Percentiles rank a stretch among this genome's conserved stretches.
phyloP scores from a whole-genome alignment of 1,140 invertebrate species.

The Pseudomyrmex cubaensis region DNA sequence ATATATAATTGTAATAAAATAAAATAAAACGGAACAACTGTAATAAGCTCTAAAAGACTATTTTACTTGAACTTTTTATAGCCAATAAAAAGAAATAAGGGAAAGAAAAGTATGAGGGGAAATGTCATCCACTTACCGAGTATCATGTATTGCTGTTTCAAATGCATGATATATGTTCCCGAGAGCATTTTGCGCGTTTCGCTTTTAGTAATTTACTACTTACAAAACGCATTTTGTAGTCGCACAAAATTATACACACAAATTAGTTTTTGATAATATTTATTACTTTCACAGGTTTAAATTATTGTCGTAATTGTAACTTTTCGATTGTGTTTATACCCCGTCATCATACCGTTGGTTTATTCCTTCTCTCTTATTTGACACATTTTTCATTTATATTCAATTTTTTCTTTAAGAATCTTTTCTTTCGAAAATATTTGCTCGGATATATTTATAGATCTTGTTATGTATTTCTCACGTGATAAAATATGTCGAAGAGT shows the following conservation, averaged over 20 bases:
- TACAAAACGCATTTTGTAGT: no score
- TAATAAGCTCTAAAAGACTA: background rate
- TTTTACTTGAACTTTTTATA: background rate
- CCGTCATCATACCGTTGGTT: no score
- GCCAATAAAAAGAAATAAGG: background rate
- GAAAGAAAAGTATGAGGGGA: background rate
- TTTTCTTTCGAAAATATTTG: background rate
- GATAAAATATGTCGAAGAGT: background rate
- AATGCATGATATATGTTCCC: no score
- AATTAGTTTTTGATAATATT: no score
- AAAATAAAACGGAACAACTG: background rate
- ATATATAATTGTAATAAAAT: background rate
- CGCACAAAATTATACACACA: no score
- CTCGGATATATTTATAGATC: background rate
- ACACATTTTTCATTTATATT: no score
- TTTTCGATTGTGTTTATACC: no score
- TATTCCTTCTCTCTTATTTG: no score
- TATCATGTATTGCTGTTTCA: background rate
- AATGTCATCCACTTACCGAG: constrained; percentile 13
- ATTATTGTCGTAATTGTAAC: no score
- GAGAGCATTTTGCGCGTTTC: no score
- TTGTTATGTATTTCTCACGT: background rate
- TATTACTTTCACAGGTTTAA: no score
- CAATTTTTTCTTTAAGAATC: background rate
- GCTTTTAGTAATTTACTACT: no score